These are phyloP conservation scores for Brachyhypopomus occidentalis DNA, from an alignment of 2,113 vertebrate genomes.

Conservation along the genomic window DNA sequence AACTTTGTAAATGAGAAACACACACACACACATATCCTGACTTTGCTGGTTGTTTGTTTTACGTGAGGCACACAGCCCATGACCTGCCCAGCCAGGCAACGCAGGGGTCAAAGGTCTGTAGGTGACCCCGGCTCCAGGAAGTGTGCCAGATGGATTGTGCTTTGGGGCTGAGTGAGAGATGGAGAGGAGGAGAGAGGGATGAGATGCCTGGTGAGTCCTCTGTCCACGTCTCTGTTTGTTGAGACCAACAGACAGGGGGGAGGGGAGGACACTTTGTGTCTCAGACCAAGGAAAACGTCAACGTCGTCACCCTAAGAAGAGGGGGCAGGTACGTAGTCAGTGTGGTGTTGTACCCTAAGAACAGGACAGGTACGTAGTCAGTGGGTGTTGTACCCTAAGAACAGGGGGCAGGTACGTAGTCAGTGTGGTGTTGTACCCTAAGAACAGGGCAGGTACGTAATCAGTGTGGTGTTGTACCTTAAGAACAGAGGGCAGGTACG, in stretches of 20 bases:
- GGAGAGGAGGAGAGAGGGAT: background rate
- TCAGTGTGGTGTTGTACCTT: too few relatives aligned
- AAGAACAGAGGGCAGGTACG: too few relatives aligned
- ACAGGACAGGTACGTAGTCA: too few relatives aligned
- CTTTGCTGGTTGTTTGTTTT: constrained; percentile 24
- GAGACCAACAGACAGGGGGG: background rate
- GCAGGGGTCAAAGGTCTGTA: constrained; percentile 35
- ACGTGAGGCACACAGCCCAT: background rate
- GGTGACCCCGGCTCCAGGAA: constrained; percentile 37
- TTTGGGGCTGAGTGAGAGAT: constrained; percentile 2
- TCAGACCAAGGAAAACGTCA: too few relatives aligned
- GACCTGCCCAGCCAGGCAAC: background rate
- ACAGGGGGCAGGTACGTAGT: too few relatives aligned
- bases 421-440: too few relatives aligned
- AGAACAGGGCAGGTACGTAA: too few relatives aligned
- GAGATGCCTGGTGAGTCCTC: background rate
- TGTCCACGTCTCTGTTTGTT: too few relatives aligned
- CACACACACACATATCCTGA: background rate
- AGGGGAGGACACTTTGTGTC: background rate
- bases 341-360: too few relatives aligned
- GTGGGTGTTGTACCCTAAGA: too few relatives aligned
- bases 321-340: too few relatives aligned
- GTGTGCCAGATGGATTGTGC: constrained; percentile 30
- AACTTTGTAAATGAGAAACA: background rate
- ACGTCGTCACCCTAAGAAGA: too few relatives aligned